Evolutionary conservation across 2,113 vertebrate species (phyloP), one percentile per base, ranked within the genome.

Genomic region (Scopus umbretta): DNA sequence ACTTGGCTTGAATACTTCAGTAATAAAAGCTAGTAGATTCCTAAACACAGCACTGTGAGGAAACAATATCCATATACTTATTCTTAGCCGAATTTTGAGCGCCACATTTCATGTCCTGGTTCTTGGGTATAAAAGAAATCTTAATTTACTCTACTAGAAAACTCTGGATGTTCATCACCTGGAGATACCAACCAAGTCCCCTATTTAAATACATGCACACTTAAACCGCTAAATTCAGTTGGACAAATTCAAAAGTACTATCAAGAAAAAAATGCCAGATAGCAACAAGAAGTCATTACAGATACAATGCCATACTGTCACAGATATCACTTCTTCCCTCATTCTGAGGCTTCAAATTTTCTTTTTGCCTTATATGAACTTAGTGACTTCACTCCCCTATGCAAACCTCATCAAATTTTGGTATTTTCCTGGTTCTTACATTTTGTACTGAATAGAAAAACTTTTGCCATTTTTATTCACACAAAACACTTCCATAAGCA

Each of bases 351-450:
- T 86, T 83, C n/a, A 62, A 1, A 47, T 40, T 88, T 86, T 88
- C 30, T 27, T 92, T 70, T 58, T 71, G 38, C 15, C 21, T 88
- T 88, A 68, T 66, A 89, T 5, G 16, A 63, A 63, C n/a, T 52
- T 25, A 18, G 13, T 2, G 2, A 81, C 23, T 38, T 78, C 9
- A 47, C 13, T 58, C 0, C 1, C 2, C 23, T 49, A 47, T 2
- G 17, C 30, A 84, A 85, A 49, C 22, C 30, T 63, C 36, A 53
- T 3, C 0, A 3, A 85, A 61, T 42, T 29, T 47, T 45, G 6
- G 8, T 10, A 59, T 72, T 84, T 95, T 74, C 32, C 34, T 40
- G 3, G 13, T 55, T 84, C 38, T 71, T 15, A 88, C 7, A 4
- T 72, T 62, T 22, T 13, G 13, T 42, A 86, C 43, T 40, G 11